Evolutionary conservation across 2,113 vertebrate species (phyloP), one percentile per base, ranked within the genome.

Genomic region (Pseudopipra pipra): DNA sequence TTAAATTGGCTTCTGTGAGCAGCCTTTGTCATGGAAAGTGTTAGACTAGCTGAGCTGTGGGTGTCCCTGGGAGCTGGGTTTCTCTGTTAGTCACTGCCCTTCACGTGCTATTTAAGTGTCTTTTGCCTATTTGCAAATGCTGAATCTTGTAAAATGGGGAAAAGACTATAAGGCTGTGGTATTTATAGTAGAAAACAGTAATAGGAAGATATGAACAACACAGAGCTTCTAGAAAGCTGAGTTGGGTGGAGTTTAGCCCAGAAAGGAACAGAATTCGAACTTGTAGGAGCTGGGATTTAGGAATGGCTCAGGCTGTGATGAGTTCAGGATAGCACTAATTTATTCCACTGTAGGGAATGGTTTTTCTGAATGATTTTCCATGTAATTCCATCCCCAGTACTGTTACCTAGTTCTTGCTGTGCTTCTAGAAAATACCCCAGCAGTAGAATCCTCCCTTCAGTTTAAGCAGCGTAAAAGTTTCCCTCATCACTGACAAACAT

Each of bases 11-110:
- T 41, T 55, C 59, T 83, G 68, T 80, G 63, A 89, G 87, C 85
- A 78, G 85, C 47, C 56, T 37, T 72, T 77, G 91, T 88, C 92
- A 87, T 89, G 95, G 96, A 92, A 96, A 94, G 79, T 89, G 85
- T 97, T 95, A 88, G 90, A 52, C 68, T 59, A 67, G 25, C 89
- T 73, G 87, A 66, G 89, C 94, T 90, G 90, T 83, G 94, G 93
- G 87, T 96, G 94, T 88, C 63, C 14, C 72, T 92, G 91, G 62
- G 76, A 87, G 78, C 67, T 85, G 14, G 37, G 39, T 70, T 84
- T 47, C 77, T 92, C 87, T 82, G 19, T 94, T 94, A 92, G 59
- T 96, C 95, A 94, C 90, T 81, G 58, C 87, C 95, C 92, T 92
- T 89, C 90, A 90, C 28, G 6, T 71, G 41, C 76, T 87, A 9